Base-by-base conservation (phyloP, 2,888 invertebrate genomes). In the Pollenia labialis region DNA sequence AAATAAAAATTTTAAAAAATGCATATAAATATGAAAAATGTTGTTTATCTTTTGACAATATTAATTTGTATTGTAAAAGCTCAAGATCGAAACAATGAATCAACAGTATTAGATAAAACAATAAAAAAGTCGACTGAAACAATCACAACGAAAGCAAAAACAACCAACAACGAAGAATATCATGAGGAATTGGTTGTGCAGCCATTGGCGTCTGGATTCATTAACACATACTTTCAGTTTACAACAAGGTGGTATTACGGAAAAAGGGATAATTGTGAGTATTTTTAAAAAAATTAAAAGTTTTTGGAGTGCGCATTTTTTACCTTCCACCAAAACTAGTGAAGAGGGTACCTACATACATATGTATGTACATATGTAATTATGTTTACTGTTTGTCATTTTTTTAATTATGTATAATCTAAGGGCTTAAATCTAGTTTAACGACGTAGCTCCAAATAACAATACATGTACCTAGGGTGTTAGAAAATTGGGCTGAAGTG, bases 151-250 rank as follows among this genome's bases (percentile, higher is more conserved):
- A 60, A n/a, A 52, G 3, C 44, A 52, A 2, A 44, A 50, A 6
- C n/a, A 46, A 60, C 23, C 23, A 23, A 50, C 6, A 92, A 92
- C 90, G 98, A 98, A 93, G 94, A 94, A 85, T 98, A 97, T 92
- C 95, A 96, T 87, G 99, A 99, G 94, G 98, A 98, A 94, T 94
- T 99, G 72, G 95, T 97, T 89, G 94, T 99, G 48, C 98, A 97
- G 93, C 97, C 98, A 0, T 93, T 99, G 82, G 95, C 96, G 58
- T 97, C 97, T 85, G 97, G 97, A 81, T 97, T 98, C 94, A 94
- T 99, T 42, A 97, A 98, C 92, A 95, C 97, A 12, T 97, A 97
- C 92, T 98, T 99, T 93, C 98, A 98, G 93, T 99, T 99, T 93
- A 96, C 97, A 40, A 98, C 98, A 6, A 93, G 95, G 89, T 97